phyloP scores from a whole-genome alignment of 2,888 invertebrate genomes.

The Blastobasis lacticolella region DNA sequence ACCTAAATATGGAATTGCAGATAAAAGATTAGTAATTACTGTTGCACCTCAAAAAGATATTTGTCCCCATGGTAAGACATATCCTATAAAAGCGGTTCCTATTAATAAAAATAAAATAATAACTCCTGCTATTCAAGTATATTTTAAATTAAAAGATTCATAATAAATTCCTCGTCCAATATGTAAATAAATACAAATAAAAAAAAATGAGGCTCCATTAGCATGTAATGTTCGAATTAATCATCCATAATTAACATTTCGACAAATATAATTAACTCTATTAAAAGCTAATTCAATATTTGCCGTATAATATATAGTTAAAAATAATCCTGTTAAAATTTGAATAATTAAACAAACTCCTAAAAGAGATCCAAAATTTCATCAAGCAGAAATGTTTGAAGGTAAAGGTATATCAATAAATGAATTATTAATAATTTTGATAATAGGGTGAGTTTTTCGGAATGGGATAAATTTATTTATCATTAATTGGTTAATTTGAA shows the following conservation, averaged over 20 bases:
- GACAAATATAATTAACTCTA: too few relatives aligned
- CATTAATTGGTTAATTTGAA: slow-evolving; percentile 32
- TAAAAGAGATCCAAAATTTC: slow-evolving; percentile 81
- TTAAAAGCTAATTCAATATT: too few relatives aligned
- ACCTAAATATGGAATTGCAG: slow-evolving; percentile 81
- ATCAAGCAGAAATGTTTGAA: slow-evolving; percentile 75
- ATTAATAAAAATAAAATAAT: slow-evolving; percentile 79
- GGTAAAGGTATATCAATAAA: slow-evolving; percentile 78
- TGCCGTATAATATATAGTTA: too few relatives aligned
- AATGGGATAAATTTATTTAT: slow-evolving; percentile 49
- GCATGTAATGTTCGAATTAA: too few relatives aligned
- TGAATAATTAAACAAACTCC: slow-evolving; percentile 77
- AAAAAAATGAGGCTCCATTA: too few relatives aligned
- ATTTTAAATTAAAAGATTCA: too few relatives aligned
- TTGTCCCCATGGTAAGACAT: slow-evolving; percentile 86
- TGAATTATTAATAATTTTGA: slow-evolving; percentile 75
- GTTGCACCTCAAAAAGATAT: slow-evolving; percentile 88
- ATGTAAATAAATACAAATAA: too few relatives aligned
- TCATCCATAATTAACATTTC: too few relatives aligned
- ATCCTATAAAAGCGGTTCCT: slow-evolving; percentile 84
- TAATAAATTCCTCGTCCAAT: slow-evolving; percentile 77
- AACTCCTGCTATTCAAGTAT: slow-evolving; percentile 78
- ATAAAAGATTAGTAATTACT: slow-evolving; percentile 84
- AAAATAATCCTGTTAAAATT: too few relatives aligned
- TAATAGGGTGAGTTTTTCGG: slow-evolving; percentile 57